Conservation (phyloP, 2,113 vertebrate genomes). For the Sinocyclocheilus maitianheensis region DNA sequence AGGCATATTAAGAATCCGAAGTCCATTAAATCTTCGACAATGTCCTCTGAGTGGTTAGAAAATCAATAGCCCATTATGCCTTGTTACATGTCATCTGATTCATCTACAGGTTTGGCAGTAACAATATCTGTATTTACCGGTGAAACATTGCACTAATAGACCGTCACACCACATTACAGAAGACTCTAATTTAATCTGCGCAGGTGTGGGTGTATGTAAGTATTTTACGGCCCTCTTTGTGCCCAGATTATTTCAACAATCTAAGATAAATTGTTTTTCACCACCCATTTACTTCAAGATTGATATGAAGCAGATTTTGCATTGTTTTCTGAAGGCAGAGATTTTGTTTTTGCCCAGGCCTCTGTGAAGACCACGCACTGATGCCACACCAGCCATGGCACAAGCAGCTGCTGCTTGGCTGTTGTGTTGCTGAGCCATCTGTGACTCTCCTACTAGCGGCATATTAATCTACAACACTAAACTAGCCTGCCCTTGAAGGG, state of each 20-base stretch:
- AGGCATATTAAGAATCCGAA: constrained; percentile 41
- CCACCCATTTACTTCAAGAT: constrained; percentile 31
- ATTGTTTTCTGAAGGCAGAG: background rate
- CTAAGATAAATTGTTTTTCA: constrained; percentile 16
- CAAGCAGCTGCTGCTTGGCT: constrained; percentile 46
- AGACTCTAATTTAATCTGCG: background rate
- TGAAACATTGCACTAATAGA: background rate
- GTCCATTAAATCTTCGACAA: constrained; percentile 44
- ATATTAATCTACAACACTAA: constrained; percentile 42
- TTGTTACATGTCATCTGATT: constrained; percentile 42
- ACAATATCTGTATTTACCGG: constrained; percentile 54
- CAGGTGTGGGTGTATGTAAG: constrained; percentile 19
- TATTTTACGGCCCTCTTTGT: constrained; percentile 1
- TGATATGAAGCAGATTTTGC: constrained; percentile 17
- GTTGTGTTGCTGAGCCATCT: constrained; percentile 34
- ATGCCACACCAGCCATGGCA: constrained; percentile 27
- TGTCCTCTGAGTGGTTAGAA: constrained; percentile 39
- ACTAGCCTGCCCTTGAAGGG: constrained; percentile 46
- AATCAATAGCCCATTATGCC: constrained; percentile 50
- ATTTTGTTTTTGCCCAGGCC: constrained; percentile 31
- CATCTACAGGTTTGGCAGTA: constrained; percentile 34
- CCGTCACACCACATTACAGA: background rate
- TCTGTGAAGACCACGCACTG: constrained; percentile 16
- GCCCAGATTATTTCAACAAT: constrained; percentile 12
- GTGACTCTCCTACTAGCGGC: constrained; percentile 36